Evolutionary conservation across 2,113 vertebrate genomes (phyloP), one percentile per base, ranked within the genome.

Genomic region (Mystacornis crossleyi): DNA sequence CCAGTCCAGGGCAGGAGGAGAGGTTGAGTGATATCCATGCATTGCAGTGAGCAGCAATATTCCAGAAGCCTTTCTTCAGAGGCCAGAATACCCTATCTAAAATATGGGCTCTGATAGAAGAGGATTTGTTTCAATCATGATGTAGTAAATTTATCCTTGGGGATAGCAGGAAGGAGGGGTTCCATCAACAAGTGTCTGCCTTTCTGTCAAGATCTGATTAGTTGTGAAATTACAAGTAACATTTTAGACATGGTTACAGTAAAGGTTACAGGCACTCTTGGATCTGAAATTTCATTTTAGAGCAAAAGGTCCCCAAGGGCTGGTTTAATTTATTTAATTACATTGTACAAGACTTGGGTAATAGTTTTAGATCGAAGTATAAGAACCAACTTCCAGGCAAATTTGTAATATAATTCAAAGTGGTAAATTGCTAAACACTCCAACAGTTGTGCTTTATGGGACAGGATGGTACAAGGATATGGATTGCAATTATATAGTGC

Each of bases 321-420:
- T 97, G 86, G 79, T 97, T 97, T 97, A 96, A 97, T 97, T 98
- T 98, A 98, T 98, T 98, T 98, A 98, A 98, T 98, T 98, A 98
- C 65, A 89, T 85, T 64, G 66, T 97, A 90, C 88, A 98, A 97
- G 96, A 78, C 94, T 91, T 93, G 90, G 93, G 90, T 98, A 98
- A 98, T 97, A 94, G 97, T 98, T 98, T 98, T 97, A 97, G 96
- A 97, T 97, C 54, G 79, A 97, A 97, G 89, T 96, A 96, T 96
- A 98, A 98, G 98, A 98, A 90, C 94, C 90, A 86, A 97, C 96
- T 98, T 97, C 83, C 82, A 97, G 97, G 94, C 92, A 40, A 95
- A 97, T 97, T 96, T 94, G 90, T 97, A 96, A 97, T 96, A 91
- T 97, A 97, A 98, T 97, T 97, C 95, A 33, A 96, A 97, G 96